Conservation (phyloP, 2,888 invertebrate genomes). For the Anthophora plumipes region DNA sequence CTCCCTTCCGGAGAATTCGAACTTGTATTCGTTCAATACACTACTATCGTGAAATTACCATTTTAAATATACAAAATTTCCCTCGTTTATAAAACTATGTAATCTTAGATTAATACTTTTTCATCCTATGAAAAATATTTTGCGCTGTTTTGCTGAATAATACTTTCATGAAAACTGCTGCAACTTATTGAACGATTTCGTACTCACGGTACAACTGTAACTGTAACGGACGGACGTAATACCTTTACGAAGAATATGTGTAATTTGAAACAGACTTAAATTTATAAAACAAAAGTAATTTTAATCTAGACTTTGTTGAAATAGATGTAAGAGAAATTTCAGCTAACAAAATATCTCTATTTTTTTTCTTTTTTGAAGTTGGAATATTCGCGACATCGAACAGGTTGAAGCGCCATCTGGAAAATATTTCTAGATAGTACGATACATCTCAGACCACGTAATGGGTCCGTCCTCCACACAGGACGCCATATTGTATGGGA, state of each 20-base stretch:
- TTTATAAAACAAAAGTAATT: background rate
- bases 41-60: background rate
- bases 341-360: background rate
- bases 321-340: background rate
- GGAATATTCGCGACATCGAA: background rate
- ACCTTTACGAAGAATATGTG: too few relatives aligned
- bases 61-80: background rate
- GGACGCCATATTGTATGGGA: conserved; percentile 69
- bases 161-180: background rate
- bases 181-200: background rate
- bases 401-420: conserved; percentile 42
- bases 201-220: background rate
- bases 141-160: background rate
- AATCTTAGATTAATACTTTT: background rate
- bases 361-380: background rate
- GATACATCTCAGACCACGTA: conserved; percentile 57
- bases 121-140: too few relatives aligned
- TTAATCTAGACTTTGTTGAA: background rate
- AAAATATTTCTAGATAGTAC: conserved; percentile 24
- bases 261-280: background rate
- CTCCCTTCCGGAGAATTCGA: background rate
- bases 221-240: background rate
- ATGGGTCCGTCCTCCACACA: conserved; percentile 48
- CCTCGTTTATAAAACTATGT: background rate
- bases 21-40: background rate